Base-by-base conservation (phyloP, 1,140 invertebrate genomes). In the Cyphomyrmex costatus region DNA sequence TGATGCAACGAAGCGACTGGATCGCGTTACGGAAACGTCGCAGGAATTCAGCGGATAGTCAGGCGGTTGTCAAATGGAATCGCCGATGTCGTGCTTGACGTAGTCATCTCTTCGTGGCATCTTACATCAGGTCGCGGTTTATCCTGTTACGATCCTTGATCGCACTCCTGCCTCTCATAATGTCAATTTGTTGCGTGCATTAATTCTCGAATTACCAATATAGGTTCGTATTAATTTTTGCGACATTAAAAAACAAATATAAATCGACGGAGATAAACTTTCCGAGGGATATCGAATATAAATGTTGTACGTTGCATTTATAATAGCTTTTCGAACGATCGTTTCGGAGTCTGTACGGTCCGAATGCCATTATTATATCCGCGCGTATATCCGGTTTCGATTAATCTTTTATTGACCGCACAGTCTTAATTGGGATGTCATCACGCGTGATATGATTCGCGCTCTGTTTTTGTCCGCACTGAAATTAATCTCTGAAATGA, bases 401-500 rank as follows among this genome's bases (percentile, higher is more conserved):
- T 90, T 90, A 90, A 84, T 71, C 79, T 90, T 87, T 86, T 86
- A 90, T 88, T 86, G 86, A 88, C 76, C 87, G 86, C 87, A 56
- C 86, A 60, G 71, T 82, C 74, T 90, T 87, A 90, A 90, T 90
- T 85, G 89, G 85, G 83, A 51, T 74, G 88, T 88, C 87, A 86
- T 70, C 85, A 60, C 53, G 80, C 61, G 56, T 19, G 60, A 66
- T 56, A 65, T 49, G 79, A 53, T 51, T 70, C 60, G 49, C 27
- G 51, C 49, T 46, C 24, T 53, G 74, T 70, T 86, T 86, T 86
- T 86, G 76, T 49, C 24, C 76, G 49, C 76, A 7, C 30, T 53
- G 84, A 71, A 89, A 89, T 89, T 89, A 89, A 89, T 88, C 74
- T 87, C 79, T 68, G 53, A 89, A 89, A 89, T 89, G 86, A 89